A percentile compares a stretch with the other conserved stretches of the same genome.
phyloP scores from a whole-genome alignment of 2,113 vertebrate species.

The Prunella himalayana region DNA sequence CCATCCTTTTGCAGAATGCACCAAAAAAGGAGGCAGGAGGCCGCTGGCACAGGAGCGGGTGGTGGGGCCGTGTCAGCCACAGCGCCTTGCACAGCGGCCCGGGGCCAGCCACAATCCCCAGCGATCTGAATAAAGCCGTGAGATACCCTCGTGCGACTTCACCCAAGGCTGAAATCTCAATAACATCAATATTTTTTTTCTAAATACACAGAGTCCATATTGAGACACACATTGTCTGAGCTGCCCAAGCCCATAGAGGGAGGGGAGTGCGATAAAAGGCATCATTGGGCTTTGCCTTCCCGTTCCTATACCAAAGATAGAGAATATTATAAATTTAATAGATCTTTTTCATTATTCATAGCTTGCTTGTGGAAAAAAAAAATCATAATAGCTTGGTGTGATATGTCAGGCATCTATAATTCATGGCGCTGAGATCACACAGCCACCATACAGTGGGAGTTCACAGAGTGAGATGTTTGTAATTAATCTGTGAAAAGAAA shows the following conservation, averaged over 20 bases:
- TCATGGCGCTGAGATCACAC: slow-evolving; percentile 59
- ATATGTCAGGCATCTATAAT: slow-evolving; percentile 69
- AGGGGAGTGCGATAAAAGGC: not conserved
- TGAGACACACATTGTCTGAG: not conserved
- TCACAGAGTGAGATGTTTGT: slow-evolving; percentile 41
- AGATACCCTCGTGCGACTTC: accelerated
- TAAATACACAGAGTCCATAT: not conserved
- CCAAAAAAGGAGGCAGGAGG: not conserved
- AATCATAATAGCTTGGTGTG: slow-evolving; percentile 73
- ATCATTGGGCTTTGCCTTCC: not conserved
- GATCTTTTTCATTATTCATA: slow-evolving; percentile 54
- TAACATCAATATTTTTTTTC: not conserved
- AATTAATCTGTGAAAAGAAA: slow-evolving; percentile 50
- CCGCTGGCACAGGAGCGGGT: accelerated
- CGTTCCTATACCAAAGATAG: not conserved
- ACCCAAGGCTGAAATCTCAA: not conserved
- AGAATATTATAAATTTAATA: slow-evolving; percentile 56
- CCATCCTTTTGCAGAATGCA: not conserved
- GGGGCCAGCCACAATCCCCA: not conserved
- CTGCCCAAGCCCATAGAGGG: accelerated
- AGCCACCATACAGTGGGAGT: slow-evolving; percentile 23
- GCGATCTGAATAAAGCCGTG: accelerated
- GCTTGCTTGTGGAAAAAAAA: slow-evolving; percentile 66
- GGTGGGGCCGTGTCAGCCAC: accelerated
- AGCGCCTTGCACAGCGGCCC: accelerated